Evolutionary conservation across 2,797 vertebrate species (phyloP).

Genomic region (Schizopygopsis malacanthus): DNA sequence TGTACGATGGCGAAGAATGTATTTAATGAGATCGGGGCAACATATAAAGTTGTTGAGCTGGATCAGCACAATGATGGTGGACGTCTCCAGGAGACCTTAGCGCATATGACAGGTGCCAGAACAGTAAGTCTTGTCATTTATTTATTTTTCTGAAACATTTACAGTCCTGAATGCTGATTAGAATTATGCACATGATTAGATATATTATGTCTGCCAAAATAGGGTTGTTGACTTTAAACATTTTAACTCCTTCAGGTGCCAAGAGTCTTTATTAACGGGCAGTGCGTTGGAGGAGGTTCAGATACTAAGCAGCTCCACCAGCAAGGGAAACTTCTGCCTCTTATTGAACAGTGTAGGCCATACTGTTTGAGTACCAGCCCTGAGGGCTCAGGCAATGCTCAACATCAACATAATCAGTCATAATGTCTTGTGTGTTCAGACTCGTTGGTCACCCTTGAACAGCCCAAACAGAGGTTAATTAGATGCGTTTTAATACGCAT

Average conservation of each 20-base stretch:
- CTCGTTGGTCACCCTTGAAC: slow-evolving; percentile 38
- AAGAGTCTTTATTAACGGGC: slow-evolving; percentile 89
- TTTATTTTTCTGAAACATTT: not conserved
- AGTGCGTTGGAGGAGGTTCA: slow-evolving; percentile 90
- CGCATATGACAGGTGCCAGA: slow-evolving; percentile 87
- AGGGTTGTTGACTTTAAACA: not conserved
- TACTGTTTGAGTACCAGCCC: slow-evolving; percentile 68
- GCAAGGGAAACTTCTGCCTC: slow-evolving; percentile 87
- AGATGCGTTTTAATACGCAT: slow-evolving; percentile 14
- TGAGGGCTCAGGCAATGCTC: slow-evolving; percentile 73
- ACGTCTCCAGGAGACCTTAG: slow-evolving; percentile 86
- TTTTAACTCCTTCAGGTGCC: slow-evolving; percentile 83
- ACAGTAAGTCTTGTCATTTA: slow-evolving; percentile 81
- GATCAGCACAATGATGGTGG: slow-evolving; percentile 86
- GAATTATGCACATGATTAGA: too few relatives aligned
- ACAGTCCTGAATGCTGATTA: not conserved
- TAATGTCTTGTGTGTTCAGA: slow-evolving; percentile 55
- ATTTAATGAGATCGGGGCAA: slow-evolving; percentile 87
- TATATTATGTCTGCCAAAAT: not conserved
- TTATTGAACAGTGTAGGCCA: slow-evolving; percentile 84
- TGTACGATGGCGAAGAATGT: slow-evolving; percentile 94
- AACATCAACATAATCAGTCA: slow-evolving; percentile 62
- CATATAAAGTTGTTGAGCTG: slow-evolving; percentile 89
- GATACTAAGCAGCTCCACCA: slow-evolving; percentile 88
- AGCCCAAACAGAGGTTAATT: not conserved